Percentiles rank a stretch among this genome's conserved stretches.
Conservation (phyloP, 2,888 invertebrate species). For the Physocephala rufipes region DNA sequence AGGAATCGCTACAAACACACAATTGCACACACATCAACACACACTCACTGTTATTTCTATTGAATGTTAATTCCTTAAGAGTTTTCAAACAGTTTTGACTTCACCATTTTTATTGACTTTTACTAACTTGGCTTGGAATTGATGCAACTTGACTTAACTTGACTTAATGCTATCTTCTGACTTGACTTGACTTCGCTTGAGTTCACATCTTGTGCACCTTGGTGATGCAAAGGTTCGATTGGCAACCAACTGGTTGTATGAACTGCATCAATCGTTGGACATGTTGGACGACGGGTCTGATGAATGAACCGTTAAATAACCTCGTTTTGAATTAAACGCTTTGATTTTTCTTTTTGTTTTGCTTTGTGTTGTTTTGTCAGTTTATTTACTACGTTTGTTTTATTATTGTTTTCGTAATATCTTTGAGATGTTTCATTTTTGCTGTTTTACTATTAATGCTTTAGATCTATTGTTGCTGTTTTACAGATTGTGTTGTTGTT, state of each 20-base stretch:
- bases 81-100: too few relatives aligned
- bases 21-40: too few relatives aligned
- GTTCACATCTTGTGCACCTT: too few relatives aligned
- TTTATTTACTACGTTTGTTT: not conserved
- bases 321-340: constrained; percentile 45
- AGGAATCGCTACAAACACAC: too few relatives aligned
- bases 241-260: not conserved
- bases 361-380: constrained; percentile 22
- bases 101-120: too few relatives aligned
- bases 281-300: constrained; percentile 33
- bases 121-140: too few relatives aligned
- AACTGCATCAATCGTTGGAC: not conserved
- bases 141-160: too few relatives aligned
- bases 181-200: too few relatives aligned
- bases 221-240: too few relatives aligned
- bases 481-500: constrained; percentile 9
- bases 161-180: too few relatives aligned
- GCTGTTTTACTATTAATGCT: constrained; percentile 12
- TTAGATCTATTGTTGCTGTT: constrained; percentile 2
- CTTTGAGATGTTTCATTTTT: not conserved
- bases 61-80: too few relatives aligned
- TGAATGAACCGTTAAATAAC: constrained; percentile 52
- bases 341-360: constrained; percentile 17
- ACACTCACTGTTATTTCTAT: too few relatives aligned
- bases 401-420: not conserved